Percentiles rank a stretch among this genome's conserved stretches.
Conservation (phyloP, 2,888 invertebrate species). For the Tiliacea aurago region DNA sequence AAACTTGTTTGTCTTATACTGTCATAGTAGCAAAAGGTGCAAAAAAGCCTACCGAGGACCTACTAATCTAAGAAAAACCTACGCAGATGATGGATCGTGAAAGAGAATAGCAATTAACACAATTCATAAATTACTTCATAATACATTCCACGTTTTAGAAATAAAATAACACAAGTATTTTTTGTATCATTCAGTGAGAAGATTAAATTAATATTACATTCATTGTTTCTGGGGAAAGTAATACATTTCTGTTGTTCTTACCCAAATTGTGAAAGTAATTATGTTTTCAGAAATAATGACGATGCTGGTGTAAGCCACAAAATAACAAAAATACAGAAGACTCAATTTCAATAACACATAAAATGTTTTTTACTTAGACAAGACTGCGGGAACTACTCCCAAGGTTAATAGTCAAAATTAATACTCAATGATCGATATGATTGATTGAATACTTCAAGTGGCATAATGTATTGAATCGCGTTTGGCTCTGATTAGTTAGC, state of each 20-base stretch:
- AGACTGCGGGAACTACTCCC: too few relatives aligned
- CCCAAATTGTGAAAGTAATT: slow-evolving; percentile 54
- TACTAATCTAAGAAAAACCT: neutral
- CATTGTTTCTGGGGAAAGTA: slow-evolving; percentile 36
- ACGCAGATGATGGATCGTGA: neutral
- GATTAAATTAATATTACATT: slow-evolving; percentile 52
- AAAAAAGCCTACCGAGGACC: neutral
- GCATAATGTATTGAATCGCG: too few relatives aligned
- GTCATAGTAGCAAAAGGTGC: neutral
- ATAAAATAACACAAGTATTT: slow-evolving; percentile 32
- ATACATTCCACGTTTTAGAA: slow-evolving; percentile 25
- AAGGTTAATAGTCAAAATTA: too few relatives aligned
- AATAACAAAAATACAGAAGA: slow-evolving; percentile 10
- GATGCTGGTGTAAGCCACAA: neutral
- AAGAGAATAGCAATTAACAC: slow-evolving; percentile 32
- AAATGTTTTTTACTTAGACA: too few relatives aligned
- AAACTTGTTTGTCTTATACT: neutral
- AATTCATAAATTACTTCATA: slow-evolving; percentile 31
- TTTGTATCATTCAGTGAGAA: slow-evolving; percentile 21
- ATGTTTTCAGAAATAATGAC: slow-evolving; percentile 56
- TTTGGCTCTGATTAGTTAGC: too few relatives aligned
- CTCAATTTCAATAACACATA: neutral
- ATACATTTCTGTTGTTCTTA: slow-evolving; percentile 59
- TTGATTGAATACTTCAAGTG: too few relatives aligned
- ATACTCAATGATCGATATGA: too few relatives aligned